These are phyloP conservation scores for Clamator glandarius DNA, from an alignment of 2,797 vertebrate species.

Conservation along the genomic window DNA sequence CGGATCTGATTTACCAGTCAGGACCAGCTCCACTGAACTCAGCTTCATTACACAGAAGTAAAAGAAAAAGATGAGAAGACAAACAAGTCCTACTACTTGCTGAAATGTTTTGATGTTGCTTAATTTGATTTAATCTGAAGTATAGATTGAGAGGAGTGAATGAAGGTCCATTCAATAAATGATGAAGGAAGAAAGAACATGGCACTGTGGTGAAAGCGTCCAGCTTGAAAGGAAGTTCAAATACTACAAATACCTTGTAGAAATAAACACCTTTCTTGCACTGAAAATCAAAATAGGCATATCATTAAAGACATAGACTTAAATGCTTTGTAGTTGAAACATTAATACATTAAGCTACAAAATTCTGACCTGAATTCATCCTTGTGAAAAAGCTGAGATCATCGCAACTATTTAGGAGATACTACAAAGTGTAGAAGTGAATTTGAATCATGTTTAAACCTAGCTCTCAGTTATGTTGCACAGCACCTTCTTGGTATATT, in stretches of 20 bases:
- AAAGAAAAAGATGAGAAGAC: not conserved
- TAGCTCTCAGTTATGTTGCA: not conserved
- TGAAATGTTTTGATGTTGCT: not conserved
- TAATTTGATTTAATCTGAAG: constrained; percentile 34
- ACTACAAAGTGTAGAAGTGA: not conserved
- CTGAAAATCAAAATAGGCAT: not conserved
- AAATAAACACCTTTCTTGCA: not conserved
- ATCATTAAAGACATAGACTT: not conserved
- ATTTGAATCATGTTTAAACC: not conserved
- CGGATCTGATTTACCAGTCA: constrained; percentile 25
- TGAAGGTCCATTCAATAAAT: not conserved
- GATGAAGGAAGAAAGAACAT: not conserved
- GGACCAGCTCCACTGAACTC: constrained; percentile 17
- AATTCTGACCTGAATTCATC: not conserved
- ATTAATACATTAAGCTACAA: not conserved
- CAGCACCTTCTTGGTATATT: not conserved
- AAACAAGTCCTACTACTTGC: constrained; percentile 24
- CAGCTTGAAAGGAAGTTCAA: constrained; percentile 6
- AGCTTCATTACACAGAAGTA: not conserved
- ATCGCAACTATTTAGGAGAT: not conserved
- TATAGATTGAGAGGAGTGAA: not conserved
- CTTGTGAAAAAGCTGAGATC: not conserved
- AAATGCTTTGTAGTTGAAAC: not conserved
- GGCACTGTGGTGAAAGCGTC: not conserved
- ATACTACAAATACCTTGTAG: not conserved